phyloP scores from a whole-genome alignment of 2,113 vertebrate genomes.

The Daboia siamensis region DNA sequence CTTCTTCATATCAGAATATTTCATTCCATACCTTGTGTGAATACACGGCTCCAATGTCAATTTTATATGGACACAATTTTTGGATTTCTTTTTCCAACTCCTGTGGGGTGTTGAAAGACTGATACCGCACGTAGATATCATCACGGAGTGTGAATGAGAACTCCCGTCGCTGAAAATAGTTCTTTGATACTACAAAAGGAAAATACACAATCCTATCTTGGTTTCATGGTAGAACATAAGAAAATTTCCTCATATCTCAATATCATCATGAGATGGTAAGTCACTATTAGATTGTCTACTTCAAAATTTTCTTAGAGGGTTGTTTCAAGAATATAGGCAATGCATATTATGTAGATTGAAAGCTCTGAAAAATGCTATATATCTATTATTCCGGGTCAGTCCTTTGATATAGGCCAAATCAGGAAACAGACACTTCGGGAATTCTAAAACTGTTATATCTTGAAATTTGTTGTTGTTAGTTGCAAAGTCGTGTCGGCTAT shows the following conservation, averaged over 20 bases:
- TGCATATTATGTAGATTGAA: not conserved
- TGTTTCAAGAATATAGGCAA: not conserved
- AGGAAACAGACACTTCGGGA: not conserved
- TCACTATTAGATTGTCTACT: not conserved
- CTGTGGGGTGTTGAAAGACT: constrained; percentile 84
- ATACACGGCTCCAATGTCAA: constrained; percentile 92
- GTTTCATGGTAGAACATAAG: not conserved
- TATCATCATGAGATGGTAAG: not conserved
- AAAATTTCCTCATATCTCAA: not conserved
- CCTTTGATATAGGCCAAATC: not conserved
- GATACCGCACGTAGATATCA: constrained; percentile 93
- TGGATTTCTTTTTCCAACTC: constrained; percentile 96
- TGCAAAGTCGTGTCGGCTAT: not conserved
- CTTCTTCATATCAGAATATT: not conserved
- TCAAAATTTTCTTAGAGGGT: not conserved
- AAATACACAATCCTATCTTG: not conserved
- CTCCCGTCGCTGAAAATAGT: constrained; percentile 92
- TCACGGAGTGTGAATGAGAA: constrained; percentile 96
- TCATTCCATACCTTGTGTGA: constrained; percentile 78
- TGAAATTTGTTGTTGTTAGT: not conserved
- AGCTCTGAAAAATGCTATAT: not conserved
- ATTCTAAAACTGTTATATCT: not conserved
- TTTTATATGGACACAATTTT: constrained; percentile 91
- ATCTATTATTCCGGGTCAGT: not conserved
- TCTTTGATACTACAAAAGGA: constrained; percentile 73